Evolutionary conservation across 2,888 invertebrate species (phyloP), one percentile per base, ranked within the genome.

Genomic region (Leucozona laternaria): DNA sequence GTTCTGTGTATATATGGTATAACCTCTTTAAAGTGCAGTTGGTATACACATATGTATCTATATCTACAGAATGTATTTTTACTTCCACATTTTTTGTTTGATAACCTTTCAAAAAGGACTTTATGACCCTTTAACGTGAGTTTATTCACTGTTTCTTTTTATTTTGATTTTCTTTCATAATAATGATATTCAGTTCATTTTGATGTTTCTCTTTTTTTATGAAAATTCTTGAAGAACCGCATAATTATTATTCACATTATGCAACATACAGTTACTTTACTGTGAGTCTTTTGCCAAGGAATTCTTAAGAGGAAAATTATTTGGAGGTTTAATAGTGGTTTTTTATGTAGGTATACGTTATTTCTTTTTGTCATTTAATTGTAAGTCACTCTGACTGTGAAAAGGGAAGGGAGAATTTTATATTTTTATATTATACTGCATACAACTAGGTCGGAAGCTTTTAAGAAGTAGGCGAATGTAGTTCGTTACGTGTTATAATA

Each of bases 91-190:
- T 0, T 43, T 80, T 76, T 80, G 66, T 62, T 50, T 60, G 72
- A 77, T 80, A 85, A 80, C 77, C 85, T 62, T 37, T 58, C 58
- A 62, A 31, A 48, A 68, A 73, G 72, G 66, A 80, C 62, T 55
- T 64, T 45, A 80, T 70, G 85, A 72, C 80, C 73, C 77, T 85
- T 75, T 53, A 77, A 78, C 58, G 72, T 85, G 53, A 57, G 60
- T 37, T 60, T 37, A 71, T 50, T 79, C 55, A 70, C 48, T 58
- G 28, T 31, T 43, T 40, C 60, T 20, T 72, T 72, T 45, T 64
- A 34, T 50, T 76, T 45, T 34, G 43, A 43, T 48, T 25, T 60
- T 50, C 17, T 31, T 40, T 50, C 15, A 79, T 22, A 58, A 71
- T 22, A 48, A 25, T 70, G 43, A 34, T 55, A 45, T 8, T 43